Conservation (phyloP, 2,113 vertebrate species). For the Pygoscelis antarcticus region DNA sequence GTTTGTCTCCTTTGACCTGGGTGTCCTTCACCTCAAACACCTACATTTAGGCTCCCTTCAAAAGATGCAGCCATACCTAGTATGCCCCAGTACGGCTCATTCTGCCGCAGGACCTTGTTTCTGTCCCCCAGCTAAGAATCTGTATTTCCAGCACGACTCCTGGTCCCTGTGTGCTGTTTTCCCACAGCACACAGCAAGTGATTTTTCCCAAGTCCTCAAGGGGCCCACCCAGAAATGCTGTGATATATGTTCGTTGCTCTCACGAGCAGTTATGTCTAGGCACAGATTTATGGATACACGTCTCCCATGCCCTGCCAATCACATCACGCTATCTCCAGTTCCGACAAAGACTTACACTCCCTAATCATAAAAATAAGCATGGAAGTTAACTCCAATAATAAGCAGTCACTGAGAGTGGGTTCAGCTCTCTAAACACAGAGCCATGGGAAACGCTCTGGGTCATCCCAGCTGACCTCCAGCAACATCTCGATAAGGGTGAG, state of each 20-base stretch:
- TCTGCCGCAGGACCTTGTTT: background rate
- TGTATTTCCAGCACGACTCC: background rate
- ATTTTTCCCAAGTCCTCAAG: background rate
- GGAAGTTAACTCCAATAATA: background rate
- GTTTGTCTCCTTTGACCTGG: background rate
- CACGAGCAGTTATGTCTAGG: background rate
- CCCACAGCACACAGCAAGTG: background rate
- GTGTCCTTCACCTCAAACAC: background rate
- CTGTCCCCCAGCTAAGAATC: background rate
- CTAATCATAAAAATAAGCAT: conserved; percentile 43
- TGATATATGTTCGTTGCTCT: background rate
- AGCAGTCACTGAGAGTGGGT: background rate
- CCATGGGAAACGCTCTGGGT: background rate
- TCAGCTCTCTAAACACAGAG: background rate
- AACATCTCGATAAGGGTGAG: rapidly evolving
- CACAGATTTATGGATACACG: conserved; percentile 11
- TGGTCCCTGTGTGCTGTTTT: background rate
- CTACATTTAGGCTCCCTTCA: background rate
- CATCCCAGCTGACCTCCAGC: background rate
- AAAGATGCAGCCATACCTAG: background rate
- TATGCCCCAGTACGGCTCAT: background rate
- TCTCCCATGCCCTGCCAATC: conserved; percentile 55
- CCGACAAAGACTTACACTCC: background rate
- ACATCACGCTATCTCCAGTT: background rate
- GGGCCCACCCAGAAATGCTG: background rate